Conservation (phyloP, 64 coral and sea anemone species). For the Anthopleura sola region DNA sequence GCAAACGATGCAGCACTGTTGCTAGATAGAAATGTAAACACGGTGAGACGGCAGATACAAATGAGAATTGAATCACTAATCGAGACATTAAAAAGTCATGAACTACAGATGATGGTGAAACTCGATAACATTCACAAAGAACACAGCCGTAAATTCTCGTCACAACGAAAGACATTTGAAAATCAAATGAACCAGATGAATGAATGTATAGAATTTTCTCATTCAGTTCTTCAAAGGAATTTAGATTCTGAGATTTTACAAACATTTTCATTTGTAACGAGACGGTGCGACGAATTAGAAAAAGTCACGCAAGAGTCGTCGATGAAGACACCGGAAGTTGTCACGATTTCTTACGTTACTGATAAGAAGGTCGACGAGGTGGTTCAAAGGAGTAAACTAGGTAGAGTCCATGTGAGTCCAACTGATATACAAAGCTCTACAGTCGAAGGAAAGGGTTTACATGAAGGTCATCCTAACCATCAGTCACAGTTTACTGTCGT, state of each 20-base stretch:
- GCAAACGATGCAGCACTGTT: not conserved
- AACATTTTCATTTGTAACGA: not conserved
- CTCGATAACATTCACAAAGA: conserved; percentile 35
- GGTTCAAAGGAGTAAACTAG: not conserved
- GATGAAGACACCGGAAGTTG: conserved; percentile 19
- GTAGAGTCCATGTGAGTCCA: conserved; percentile 5
- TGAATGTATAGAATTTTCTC: conserved; percentile 4
- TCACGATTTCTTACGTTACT: conserved; percentile 11
- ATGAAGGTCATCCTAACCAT: not conserved
- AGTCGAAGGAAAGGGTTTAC: conserved; percentile 6
- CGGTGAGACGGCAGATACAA: not conserved
- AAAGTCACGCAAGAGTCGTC: conserved; percentile 21
- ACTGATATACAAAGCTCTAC: conserved; percentile 22
- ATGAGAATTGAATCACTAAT: conserved; percentile 26
- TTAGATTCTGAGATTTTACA: conserved; percentile 27
- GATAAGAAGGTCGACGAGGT: not conserved
- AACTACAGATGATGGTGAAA: not conserved
- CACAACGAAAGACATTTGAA: conserved; percentile 17
- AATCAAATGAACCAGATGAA: conserved; percentile 7
- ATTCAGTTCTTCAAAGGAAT: conserved; percentile 29
- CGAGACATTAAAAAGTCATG: conserved; percentile 31
- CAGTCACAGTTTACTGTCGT: conserved; percentile 8
- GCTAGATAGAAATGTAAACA: not conserved
- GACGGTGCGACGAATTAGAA: conserved; percentile 7
- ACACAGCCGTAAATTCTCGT: not conserved